A percentile compares a stretch with the other conserved stretches of the same genome.
Evolutionary conservation across 2,888 invertebrate species (phyloP).

Genomic region (Xestia xanthographa): DNA sequence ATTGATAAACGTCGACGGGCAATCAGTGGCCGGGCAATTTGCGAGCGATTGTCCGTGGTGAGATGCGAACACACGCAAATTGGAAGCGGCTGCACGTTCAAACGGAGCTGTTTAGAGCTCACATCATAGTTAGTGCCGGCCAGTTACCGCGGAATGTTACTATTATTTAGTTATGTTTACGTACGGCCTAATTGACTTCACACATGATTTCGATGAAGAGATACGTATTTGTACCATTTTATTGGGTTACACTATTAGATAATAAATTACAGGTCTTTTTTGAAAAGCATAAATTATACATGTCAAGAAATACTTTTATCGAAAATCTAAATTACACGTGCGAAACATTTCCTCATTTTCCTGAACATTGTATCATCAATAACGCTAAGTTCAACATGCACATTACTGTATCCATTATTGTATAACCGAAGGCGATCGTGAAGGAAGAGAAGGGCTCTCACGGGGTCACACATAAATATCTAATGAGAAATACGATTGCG

Average conservation of each 20-base stretch:
- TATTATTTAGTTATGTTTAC: constrained; percentile 60
- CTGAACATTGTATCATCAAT: constrained; percentile 25
- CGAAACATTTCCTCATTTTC: constrained; percentile 21
- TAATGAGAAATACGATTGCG: constrained; percentile 86
- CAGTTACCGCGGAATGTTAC: constrained; percentile 53
- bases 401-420: constrained; percentile 61
- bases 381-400: constrained; percentile 41
- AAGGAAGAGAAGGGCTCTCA: constrained; percentile 80
- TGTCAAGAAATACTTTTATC: background rate
- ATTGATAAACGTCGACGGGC: constrained; percentile 88
- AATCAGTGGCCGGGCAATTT: constrained; percentile 88
- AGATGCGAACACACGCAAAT: constrained; percentile 85
- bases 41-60: constrained; percentile 88
- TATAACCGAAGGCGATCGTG: constrained; percentile 71
- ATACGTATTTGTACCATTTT: background rate
- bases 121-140: constrained; percentile 64
- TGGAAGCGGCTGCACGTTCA: constrained; percentile 81
- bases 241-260: background rate
- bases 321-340: background rate
- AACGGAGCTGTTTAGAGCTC: constrained; percentile 79
- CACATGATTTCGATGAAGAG: constrained; percentile 17
- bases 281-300: background rate
- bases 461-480: constrained; percentile 85
- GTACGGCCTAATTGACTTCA: constrained; percentile 46
- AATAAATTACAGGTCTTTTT: background rate